These are phyloP conservation scores for Spatula clypeata DNA, from an alignment of 2,797 vertebrate species.

Conservation along the genomic window DNA sequence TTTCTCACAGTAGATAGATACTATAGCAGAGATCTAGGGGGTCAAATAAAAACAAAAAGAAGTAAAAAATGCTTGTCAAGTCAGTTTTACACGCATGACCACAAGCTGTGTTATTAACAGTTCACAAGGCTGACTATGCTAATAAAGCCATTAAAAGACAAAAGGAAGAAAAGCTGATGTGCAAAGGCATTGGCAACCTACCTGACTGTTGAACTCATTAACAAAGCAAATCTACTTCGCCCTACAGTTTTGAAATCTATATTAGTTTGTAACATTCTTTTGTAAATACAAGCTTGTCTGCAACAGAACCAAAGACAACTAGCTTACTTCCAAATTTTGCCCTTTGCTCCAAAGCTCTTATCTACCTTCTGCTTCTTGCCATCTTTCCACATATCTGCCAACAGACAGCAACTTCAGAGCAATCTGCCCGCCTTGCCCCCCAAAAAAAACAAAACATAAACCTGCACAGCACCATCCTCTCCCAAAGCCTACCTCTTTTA, in stretches of 20 bases:
- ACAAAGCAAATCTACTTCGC: neutral
- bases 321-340: neutral
- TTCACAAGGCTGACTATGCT: neutral
- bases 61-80: neutral
- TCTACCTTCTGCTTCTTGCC: neutral
- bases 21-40: neutral
- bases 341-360: neutral
- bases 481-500: neutral
- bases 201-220: neutral
- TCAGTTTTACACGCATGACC: neutral
- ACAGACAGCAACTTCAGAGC: neutral
- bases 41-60: neutral
- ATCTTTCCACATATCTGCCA: neutral
- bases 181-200: neutral
- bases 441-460: neutral
- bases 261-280: neutral
- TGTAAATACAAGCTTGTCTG: neutral
- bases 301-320: neutral
- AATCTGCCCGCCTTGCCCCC: neutral
- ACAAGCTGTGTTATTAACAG: neutral
- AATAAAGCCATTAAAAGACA: conserved; percentile 11
- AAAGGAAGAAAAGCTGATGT: neutral
- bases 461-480: fast-evolving
- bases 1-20: neutral
- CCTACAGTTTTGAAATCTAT: neutral